A percentile compares a stretch with the other conserved stretches of the same genome.
Conservation (phyloP, 1,140 invertebrate genomes). For the Drosophila biarmipes region DNA sequence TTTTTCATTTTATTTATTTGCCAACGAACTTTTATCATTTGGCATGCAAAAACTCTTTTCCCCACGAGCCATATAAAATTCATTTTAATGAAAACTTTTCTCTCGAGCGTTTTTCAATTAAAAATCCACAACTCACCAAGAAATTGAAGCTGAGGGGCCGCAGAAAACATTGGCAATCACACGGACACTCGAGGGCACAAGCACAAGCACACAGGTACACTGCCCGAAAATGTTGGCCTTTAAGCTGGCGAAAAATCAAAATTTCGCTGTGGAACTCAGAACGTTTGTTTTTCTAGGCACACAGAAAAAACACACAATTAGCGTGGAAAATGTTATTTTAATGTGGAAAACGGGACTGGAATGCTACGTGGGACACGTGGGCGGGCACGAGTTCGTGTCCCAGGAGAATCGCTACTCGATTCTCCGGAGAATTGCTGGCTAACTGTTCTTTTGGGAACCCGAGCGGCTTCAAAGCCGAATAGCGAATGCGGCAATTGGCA, state of each 20-base stretch:
- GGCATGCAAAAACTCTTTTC: background rate
- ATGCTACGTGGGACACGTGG: conserved; percentile 18
- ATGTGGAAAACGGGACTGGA: conserved; percentile 7
- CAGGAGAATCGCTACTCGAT: conserved; percentile 14
- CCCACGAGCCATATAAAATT: background rate
- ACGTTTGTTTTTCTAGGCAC: conserved; percentile 11
- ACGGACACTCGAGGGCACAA: conserved; percentile 13
- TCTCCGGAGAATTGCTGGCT: conserved; percentile 50
- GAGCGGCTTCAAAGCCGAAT: conserved; percentile 81
- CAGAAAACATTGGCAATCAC: conserved; percentile 11
- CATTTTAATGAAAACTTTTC: conserved; percentile 2
- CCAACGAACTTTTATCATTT: background rate
- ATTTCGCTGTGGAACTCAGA: conserved; percentile 9
- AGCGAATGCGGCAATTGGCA: conserved; percentile 78
- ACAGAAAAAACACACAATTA: conserved; percentile 15
- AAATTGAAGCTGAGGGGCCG: conserved; percentile 17
- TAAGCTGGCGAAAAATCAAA: background rate
- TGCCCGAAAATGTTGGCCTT: conserved; percentile 20
- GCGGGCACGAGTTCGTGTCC: conserved; percentile 33
- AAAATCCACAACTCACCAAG: conserved; percentile 39
- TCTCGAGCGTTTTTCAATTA: background rate
- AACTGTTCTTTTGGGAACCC: conserved; percentile 55
- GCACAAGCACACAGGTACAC: conserved; percentile 20
- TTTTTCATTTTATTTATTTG: background rate
- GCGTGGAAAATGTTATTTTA: conserved; percentile 6